A percentile compares a stretch with the other conserved stretches of the same genome.
Conservation (phyloP, 1,140 invertebrate species). For the Diorhabda sublineata region DNA sequence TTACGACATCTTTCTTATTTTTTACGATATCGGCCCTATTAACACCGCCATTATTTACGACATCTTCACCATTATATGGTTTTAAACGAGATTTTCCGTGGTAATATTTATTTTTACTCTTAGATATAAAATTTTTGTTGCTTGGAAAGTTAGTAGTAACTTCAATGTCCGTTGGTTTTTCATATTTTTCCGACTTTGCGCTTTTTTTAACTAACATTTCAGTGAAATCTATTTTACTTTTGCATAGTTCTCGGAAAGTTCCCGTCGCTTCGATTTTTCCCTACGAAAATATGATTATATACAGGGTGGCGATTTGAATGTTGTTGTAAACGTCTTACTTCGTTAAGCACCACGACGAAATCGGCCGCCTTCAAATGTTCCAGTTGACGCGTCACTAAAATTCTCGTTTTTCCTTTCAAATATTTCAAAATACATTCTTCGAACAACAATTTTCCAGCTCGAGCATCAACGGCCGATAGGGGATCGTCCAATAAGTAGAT, state of each 20-base stretch:
- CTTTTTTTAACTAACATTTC: conserved; percentile 47
- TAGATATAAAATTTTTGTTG: no score
- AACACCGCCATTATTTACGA: no score
- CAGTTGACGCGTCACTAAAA: not conserved
- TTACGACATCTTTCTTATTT: no score
- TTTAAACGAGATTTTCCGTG: no score
- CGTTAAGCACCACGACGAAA: not conserved
- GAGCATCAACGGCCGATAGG: conserved; percentile 72
- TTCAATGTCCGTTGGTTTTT: no score
- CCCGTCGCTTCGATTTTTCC: conserved; percentile 57
- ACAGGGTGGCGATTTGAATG: not conserved
- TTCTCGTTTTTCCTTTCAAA: conserved; percentile 53
- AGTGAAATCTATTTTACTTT: conserved; percentile 55
- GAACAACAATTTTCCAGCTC: conserved; percentile 26
- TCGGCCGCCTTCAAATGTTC: conserved; percentile 51
- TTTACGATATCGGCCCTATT: no score
- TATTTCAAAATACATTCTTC: conserved; percentile 36
- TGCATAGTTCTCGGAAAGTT: conserved; percentile 53
- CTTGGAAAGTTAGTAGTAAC: no score
- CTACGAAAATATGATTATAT: conserved; percentile 29
- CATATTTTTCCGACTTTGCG: conserved; percentile 25
- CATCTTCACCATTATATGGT: no score
- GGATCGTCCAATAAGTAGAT: conserved; percentile 78
- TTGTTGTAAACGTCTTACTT: not conserved
- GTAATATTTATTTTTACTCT: no score